phyloP scores from a whole-genome alignment of 2,113 vertebrate genomes.

The Rostratula benghalensis region DNA sequence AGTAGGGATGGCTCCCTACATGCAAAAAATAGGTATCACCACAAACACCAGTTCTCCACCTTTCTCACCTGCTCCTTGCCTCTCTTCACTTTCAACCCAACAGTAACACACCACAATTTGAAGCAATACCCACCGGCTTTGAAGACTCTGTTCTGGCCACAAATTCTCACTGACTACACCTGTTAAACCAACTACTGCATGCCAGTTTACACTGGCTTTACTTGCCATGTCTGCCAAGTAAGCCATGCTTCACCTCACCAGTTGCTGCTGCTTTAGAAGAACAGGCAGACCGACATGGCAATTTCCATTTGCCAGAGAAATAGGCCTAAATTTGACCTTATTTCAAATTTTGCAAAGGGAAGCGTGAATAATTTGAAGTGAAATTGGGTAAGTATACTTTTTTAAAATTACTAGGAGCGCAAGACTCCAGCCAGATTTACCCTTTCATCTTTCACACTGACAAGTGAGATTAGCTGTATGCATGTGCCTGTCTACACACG shows the following conservation, averaged over 20 bases:
- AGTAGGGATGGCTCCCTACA: not conserved
- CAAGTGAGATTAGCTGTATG: not conserved
- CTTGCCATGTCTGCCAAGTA: accelerated
- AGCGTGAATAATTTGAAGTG: not conserved
- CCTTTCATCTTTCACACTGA: not conserved
- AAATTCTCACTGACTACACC: not conserved
- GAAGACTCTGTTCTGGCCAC: not conserved
- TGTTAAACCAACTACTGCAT: not conserved
- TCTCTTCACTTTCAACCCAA: no score
- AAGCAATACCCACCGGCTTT: accelerated
- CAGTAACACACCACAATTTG: accelerated
- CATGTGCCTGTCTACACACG: accelerated
- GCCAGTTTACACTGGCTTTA: not conserved
- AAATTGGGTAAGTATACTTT: not conserved
- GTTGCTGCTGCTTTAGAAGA: not conserved
- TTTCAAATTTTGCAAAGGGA: not conserved
- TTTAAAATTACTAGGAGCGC: not conserved
- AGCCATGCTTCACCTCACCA: not conserved
- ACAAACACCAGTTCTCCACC: not conserved
- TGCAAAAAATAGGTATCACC: not conserved
- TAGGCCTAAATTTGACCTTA: not conserved
- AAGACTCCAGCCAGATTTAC: not conserved
- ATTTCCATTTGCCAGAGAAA: not conserved
- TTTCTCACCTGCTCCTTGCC: not conserved
- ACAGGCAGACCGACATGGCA: accelerated